Evolutionary conservation across 2,888 invertebrate species (phyloP).

Genomic region (Acrobasis repandana): DNA sequence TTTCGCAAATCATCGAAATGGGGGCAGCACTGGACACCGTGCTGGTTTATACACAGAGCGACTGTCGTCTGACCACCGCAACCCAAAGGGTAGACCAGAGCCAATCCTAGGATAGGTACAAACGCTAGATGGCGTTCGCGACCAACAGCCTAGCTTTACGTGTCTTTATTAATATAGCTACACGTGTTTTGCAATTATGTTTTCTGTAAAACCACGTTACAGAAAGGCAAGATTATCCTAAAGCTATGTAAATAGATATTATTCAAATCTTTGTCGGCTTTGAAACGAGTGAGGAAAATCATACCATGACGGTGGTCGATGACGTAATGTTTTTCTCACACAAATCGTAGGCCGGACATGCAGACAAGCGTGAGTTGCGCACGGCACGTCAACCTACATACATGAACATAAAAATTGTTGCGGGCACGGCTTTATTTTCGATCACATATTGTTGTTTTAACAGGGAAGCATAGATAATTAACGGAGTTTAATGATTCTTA

Average conservation of each 20-base stretch:
- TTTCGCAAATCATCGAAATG: too few relatives aligned
- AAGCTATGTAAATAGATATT: too few relatives aligned
- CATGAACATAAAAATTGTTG: conserved; percentile 67
- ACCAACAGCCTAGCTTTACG: too few relatives aligned
- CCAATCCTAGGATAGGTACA: too few relatives aligned
- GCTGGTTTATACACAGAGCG: too few relatives aligned
- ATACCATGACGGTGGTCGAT: conserved; percentile 39
- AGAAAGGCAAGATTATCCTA: not conserved
- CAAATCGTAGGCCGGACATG: conserved; percentile 70
- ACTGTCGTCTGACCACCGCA: too few relatives aligned
- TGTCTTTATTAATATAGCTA: too few relatives aligned
- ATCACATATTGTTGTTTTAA: conserved; percentile 48
- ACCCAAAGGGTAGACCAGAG: too few relatives aligned
- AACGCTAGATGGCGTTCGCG: too few relatives aligned
- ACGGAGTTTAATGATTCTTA: conserved; percentile 20
- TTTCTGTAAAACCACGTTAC: not conserved
- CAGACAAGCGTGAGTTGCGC: conserved; percentile 65
- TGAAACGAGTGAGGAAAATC: not conserved
- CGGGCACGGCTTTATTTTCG: conserved; percentile 58
- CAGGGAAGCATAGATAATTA: conserved; percentile 30
- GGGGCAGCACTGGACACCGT: too few relatives aligned
- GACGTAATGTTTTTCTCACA: conserved; percentile 71
- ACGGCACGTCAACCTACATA: conserved; percentile 78
- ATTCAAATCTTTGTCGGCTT: not conserved
- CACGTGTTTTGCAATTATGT: too few relatives aligned